Percentiles rank a stretch among this genome's conserved stretches.
Conservation (phyloP, 2,113 vertebrate species). For the Pithys albifrons region DNA sequence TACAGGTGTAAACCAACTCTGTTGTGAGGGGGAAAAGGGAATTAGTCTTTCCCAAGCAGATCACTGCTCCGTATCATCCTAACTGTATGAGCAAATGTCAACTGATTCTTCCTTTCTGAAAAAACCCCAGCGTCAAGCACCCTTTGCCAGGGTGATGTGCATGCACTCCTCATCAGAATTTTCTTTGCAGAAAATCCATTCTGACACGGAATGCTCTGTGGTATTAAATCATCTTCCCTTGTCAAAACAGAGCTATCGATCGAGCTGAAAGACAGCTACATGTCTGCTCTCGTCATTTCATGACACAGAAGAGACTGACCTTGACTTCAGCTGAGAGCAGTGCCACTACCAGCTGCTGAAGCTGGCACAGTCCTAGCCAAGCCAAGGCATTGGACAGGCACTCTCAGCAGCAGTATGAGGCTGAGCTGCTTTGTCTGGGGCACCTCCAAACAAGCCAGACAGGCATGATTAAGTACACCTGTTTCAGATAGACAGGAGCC, state of each 20-base stretch:
- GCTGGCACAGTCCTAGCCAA: neutral
- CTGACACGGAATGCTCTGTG: neutral
- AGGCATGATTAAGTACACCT: accelerated
- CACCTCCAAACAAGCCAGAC: neutral
- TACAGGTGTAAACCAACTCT: neutral
- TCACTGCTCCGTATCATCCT: neutral
- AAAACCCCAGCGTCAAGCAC: accelerated
- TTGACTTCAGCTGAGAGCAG: neutral
- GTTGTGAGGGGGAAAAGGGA: neutral
- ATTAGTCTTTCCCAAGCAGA: neutral
- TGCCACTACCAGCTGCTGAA: neutral
- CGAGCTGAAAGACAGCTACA: neutral
- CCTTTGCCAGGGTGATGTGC: accelerated
- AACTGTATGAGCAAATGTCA: neutral
- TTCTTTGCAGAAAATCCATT: neutral
- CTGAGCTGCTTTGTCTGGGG: neutral
- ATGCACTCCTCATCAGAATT: accelerated
- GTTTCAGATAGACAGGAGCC: neutral
- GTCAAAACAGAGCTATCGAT: neutral
- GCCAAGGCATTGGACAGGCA: no score
- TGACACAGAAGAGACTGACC: accelerated
- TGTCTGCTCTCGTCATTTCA: neutral
- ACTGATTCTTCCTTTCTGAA: neutral
- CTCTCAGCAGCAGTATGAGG: neutral
- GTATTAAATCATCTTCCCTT: neutral